phyloP scores from a whole-genome alignment of 2,797 vertebrate species.

The Enteromius mattozi region DNA sequence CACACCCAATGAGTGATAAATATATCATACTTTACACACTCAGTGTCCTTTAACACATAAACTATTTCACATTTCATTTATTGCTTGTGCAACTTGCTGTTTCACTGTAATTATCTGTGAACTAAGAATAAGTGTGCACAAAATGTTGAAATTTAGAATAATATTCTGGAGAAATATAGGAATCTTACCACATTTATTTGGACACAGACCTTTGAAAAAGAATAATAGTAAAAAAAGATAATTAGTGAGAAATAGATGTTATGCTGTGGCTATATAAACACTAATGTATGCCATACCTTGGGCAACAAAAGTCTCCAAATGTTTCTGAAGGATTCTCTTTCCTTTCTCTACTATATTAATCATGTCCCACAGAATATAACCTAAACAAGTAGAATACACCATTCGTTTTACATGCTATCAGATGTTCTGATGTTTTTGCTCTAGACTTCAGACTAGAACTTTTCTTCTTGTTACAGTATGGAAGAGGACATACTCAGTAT shows the following conservation, averaged over 20 bases:
- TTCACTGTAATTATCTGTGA: neutral
- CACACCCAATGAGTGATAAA: neutral
- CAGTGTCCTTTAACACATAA: neutral
- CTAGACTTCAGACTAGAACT: neutral
- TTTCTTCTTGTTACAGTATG: neutral
- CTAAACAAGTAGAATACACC: constrained; percentile 54
- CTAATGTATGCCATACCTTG: constrained; percentile 63
- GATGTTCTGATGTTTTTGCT: neutral
- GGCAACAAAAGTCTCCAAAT: constrained; percentile 71
- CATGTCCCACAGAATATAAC: constrained; percentile 57
- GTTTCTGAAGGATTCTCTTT: constrained; percentile 71
- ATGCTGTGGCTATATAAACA: neutral
- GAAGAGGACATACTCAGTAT: neutral
- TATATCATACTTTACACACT: neutral
- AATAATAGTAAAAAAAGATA: constrained; percentile 52
- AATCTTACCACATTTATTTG: constrained; percentile 78
- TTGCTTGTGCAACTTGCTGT: neutral
- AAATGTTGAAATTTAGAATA: neutral
- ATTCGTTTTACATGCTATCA: neutral
- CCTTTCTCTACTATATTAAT: constrained; percentile 76
- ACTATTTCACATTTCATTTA: neutral
- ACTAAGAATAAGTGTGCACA: neutral
- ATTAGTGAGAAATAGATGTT: constrained; percentile 17
- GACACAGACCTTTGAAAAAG: constrained; percentile 73
- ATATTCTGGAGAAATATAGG: no score